These are phyloP conservation scores for Gallinago jamesoni DNA, from an alignment of 2,113 vertebrate genomes.

Conservation along the genomic window DNA sequence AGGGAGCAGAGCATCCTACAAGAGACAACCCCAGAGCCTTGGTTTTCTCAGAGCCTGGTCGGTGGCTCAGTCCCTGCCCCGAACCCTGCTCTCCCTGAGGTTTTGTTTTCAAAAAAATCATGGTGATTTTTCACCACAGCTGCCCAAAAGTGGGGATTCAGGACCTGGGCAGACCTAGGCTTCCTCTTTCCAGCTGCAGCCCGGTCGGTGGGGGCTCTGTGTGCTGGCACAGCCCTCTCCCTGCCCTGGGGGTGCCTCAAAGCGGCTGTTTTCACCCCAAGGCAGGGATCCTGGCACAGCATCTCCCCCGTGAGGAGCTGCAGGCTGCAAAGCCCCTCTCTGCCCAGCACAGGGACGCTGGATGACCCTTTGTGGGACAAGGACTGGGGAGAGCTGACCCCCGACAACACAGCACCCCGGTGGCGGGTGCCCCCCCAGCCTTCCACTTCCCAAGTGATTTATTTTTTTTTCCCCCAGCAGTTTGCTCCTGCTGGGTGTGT, in stretches of 20 bases:
- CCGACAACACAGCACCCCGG: no score
- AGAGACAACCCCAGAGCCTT: no score
- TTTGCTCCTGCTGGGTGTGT: not conserved
- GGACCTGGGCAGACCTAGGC: no score
- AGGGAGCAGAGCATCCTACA: not conserved
- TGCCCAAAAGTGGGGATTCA: not conserved
- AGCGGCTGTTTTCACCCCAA: not conserved
- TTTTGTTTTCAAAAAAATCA: not conserved
- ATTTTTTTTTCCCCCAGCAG: not conserved
- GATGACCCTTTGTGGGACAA: not conserved
- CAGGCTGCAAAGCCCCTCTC: not conserved
- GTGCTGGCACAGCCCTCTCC: not conserved
- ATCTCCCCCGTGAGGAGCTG: not conserved
- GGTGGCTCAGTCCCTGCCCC: not conserved
- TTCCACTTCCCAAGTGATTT: not conserved
- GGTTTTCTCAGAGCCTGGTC: not conserved
- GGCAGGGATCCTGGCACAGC: not conserved
- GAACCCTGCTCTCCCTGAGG: not conserved
- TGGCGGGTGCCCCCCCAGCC: no score
- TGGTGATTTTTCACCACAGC: not conserved
- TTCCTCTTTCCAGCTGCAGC: not conserved
- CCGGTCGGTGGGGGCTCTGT: no score
- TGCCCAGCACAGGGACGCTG: not conserved
- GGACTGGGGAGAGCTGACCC: not conserved
- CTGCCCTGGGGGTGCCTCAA: not conserved